Percentiles rank a stretch among this genome's conserved stretches.
These are phyloP conservation scores for Scyliorhinus canicula DNA, from an alignment of 2,797 vertebrate species.

Conservation along the genomic window DNA sequence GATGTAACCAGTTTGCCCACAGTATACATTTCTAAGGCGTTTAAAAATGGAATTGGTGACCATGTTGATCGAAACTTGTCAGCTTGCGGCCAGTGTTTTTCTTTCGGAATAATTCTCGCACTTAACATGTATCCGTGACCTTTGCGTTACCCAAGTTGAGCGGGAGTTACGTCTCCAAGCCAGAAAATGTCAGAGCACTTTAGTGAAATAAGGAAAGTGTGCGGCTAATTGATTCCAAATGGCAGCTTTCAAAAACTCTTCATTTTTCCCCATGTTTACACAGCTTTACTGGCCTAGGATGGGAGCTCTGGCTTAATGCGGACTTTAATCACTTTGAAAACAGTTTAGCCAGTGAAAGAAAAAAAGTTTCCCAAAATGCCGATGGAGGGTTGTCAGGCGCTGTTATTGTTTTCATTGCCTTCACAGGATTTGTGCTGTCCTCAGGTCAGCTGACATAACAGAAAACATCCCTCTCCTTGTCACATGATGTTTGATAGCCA, in stretches of 20 bases:
- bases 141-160: constrained; percentile 13
- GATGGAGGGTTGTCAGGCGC: constrained; percentile 15
- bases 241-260: constrained; percentile 34
- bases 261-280: constrained; percentile 25
- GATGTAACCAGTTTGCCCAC: no score
- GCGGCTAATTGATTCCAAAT: constrained; percentile 34
- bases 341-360: constrained; percentile 37
- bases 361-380: constrained; percentile 20
- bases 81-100: neutral
- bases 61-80: neutral
- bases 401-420: constrained; percentile 20
- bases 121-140: constrained; percentile 6
- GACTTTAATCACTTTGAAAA: constrained; percentile 35
- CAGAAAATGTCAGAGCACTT: constrained; percentile 29
- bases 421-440: constrained; percentile 20
- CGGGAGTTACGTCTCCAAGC: neutral
- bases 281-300: constrained; percentile 33
- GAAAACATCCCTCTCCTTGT: constrained; percentile 25
- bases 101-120: neutral
- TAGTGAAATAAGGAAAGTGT: constrained; percentile 23
- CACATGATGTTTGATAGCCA: neutral
- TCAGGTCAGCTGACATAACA: constrained; percentile 35
- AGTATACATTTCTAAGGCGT: neutral
- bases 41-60: neutral
- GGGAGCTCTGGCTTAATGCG: constrained; percentile 20